Base-by-base conservation (phyloP, 2,113 vertebrate species). In the Smithornis capensis region DNA sequence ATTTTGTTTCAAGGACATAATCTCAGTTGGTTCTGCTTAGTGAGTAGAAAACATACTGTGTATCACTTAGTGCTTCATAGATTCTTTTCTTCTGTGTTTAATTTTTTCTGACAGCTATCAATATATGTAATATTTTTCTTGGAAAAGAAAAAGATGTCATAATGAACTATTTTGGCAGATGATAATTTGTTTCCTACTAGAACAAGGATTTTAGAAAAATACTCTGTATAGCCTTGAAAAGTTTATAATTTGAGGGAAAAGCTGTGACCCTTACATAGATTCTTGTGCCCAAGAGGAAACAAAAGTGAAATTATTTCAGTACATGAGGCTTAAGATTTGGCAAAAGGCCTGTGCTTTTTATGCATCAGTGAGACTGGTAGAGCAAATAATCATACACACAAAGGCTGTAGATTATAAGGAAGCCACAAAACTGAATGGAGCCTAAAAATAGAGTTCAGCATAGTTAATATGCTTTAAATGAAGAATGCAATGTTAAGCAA, bases 401-500 rank as follows among this genome's bases (percentile, higher is more conserved):
- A 96, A 95, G 68, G 67, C 92, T 44, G n/a, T 88, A 96, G 87
- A 94, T 97, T 95, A 94, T 91, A 95, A 95, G 90, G 90, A 94
- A 96, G 85, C 55, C 76, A 77, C 79, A 86, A 90, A 95, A 83
- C 82, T 83, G 87, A 94, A 86, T 85, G 59, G 37, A 77, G 69
- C 76, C 90, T 88, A 97, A 96, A 90, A 95, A 95, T 96, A 71
- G 93, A 79, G 79, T 95, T 97, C 87, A 88, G 87, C 94, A 92
- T 25, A 93, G 85, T 95, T 95, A 97, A 96, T 91, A 56, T 74
- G 68, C 93, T 88, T 97, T 88, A 90, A 95, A 94, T 95, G 75
- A 92, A 86, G 79, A 92, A 56, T 3, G 77, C 85, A 77, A 47
- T 17, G 71, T 92, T 70, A 94, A 92, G 92, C 95, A 95, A 85